Evolutionary conservation across 2,888 invertebrate genomes (phyloP), one percentile per base, ranked within the genome.

Genomic region (Cancer borealis): DNA sequence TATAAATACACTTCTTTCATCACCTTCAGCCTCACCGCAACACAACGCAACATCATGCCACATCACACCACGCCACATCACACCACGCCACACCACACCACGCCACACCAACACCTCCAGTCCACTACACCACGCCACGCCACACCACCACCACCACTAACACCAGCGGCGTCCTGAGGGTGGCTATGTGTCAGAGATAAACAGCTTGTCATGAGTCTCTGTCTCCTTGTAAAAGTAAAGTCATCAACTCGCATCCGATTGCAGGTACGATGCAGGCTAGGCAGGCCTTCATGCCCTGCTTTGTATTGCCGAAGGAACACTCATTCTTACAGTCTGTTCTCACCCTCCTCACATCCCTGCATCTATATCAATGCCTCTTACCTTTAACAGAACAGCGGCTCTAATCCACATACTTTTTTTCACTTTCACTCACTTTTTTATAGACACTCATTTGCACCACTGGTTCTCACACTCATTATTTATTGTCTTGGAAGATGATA

Each of bases 171-270:
- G 26, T 46, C 88, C 88, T 49, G 88, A 88, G 73, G 73, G 26
- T 10, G n/a, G 73, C 73, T 73, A 26, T 73, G 84, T 84, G 84
- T 84, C 84, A 39, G 84, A 84, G 84, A 84, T 84, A 84, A 84
- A 84, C 84, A 84, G 39, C 39, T 39, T 84, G 39, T 84, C 84
- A 84, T 84, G 84, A 30, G 84, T 84, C 84, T 84, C 39, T 84
- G 84, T 84, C 84, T 84, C 84, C 39, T 17, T 30, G 84, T 84
- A 84, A 84, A 84, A 84, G 39, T 84, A 39, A 84, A 84, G 84
- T 39, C 39, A 84, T 84, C 39, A 84, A 84, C 84, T 84, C 84
- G n/a, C 84, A 21, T 39, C 84, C 14, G 84, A 84, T 73, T 26
- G 73, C 26, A 73, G 73, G 73, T 73, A 73, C 73, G 73, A 73